Evolutionary conservation across 2,888 invertebrate species (phyloP).

Genomic region (Anagyrus pseudococci): DNA sequence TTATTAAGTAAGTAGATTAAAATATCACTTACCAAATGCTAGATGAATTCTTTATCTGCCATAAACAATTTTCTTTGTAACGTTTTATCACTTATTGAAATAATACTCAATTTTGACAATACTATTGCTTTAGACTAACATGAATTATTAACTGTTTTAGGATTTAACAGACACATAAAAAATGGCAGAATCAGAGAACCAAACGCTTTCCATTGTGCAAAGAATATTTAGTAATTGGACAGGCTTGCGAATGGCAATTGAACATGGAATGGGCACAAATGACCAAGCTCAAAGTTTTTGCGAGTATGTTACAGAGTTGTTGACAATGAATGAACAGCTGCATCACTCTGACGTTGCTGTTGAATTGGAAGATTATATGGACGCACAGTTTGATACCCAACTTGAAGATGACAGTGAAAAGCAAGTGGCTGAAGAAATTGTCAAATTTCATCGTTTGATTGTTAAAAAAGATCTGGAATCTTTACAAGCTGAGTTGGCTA

Average conservation of each 20-base stretch:
- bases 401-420: conserved; percentile 53
- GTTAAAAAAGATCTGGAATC: conserved; percentile 41
- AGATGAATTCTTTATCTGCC: too few species aligned
- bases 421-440: conserved; percentile 53
- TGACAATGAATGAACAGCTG: conserved; percentile 53
- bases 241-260: conserved; percentile 53
- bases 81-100: too few species aligned
- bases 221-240: conserved; percentile 59
- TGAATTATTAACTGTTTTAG: not conserved
- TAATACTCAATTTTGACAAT: too few species aligned
- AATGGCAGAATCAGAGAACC: conserved; percentile 46
- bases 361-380: conserved; percentile 55
- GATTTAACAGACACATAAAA: conserved; percentile 16
- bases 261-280: conserved; percentile 54
- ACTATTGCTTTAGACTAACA: too few species aligned
- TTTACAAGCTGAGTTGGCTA: conserved; percentile 46
- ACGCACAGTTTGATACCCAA: conserved; percentile 50
- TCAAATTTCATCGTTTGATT: conserved; percentile 50
- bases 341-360: conserved; percentile 47
- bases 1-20: too few species aligned
- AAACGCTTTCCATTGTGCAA: conserved; percentile 44
- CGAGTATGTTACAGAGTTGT: conserved; percentile 48
- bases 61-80: too few species aligned
- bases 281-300: conserved; percentile 50
- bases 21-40: too few species aligned